Base-by-base conservation (phyloP, 2,113 vertebrate genomes). In the Ictidomys tridecemlineatus region DNA sequence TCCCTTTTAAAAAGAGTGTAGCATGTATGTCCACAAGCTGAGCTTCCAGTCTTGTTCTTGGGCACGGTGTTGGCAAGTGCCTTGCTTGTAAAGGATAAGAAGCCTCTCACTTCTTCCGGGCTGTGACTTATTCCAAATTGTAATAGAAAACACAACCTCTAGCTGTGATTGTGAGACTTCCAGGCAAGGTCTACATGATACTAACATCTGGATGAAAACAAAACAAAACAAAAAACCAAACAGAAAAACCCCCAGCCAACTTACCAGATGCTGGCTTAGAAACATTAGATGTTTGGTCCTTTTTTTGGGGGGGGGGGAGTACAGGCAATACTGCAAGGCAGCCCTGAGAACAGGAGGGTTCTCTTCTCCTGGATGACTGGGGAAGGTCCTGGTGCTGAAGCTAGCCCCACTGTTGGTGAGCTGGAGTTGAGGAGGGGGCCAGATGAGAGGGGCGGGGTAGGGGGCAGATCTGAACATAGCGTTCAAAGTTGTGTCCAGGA, bases 151-250 rank as follows among this genome's bases (percentile, higher is more conserved):
- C 67, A 93, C 58, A 83, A 8, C 30, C 34, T 78, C 51, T 30
- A 83, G 72, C 69, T 70, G 82, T 92, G 80, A 70, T 56, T 9
- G 58, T 24, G 61, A 73, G 87, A 61, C 84, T 96, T 87, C 48
- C 73, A 91, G 78, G 73, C 45, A 91, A 69, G 77, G 73, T 89
- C 85, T 85, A n/a, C 74, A 88, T 13, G 84, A 92, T 65, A 96
- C 79, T 61, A 77, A 91, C 95, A 96, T 97, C 94, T 97, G 94
- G 85, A 83, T 86, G 63, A 53, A 83, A n/a, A n/a, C n/a, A n/a
- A 85, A 91, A 88, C 56, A 32, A 82, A 95, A 84, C 20, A 14
- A 79, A 34, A 26, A 80, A 93, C 16, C 78, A 83, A 90, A 73
- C 24, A 93, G n/a, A 69, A 78, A 67, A 94, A 77, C 10, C 24